These are phyloP conservation scores for Cheiracanthium punctorium DNA, from an alignment of 2,888 invertebrate genomes.

Conservation along the genomic window DNA sequence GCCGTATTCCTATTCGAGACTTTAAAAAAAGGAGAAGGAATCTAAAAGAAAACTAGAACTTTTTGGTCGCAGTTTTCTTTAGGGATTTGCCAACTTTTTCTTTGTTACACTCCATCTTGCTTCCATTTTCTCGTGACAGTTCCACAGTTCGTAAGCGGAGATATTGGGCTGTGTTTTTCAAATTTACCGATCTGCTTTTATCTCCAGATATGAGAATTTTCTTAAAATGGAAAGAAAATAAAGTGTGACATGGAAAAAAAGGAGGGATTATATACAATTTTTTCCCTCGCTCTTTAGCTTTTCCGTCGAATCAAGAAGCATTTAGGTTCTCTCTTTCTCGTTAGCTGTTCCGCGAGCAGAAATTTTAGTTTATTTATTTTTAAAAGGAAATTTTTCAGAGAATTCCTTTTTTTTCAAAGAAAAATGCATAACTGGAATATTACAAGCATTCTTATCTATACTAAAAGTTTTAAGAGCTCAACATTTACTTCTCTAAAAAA, in stretches of 20 bases:
- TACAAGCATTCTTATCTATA: too few species aligned
- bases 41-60: not conserved
- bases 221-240: not conserved
- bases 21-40: not conserved
- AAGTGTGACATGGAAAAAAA: not conserved
- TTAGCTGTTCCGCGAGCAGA: too few species aligned
- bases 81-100: slow-evolving; percentile 6
- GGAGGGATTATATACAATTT: too few species aligned
- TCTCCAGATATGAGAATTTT: not conserved
- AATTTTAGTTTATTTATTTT: too few species aligned
- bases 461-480: too few species aligned
- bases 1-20: not conserved
- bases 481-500: too few species aligned
- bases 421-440: too few species aligned
- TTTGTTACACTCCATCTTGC: not conserved
- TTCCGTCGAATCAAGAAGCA: too few species aligned
- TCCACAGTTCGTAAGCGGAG: not conserved
- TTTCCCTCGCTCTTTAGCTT: too few species aligned
- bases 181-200: not conserved
- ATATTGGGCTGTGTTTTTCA: not conserved
- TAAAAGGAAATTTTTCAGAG: too few species aligned
- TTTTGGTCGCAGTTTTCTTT: not conserved
- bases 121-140: not conserved
- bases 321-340: too few species aligned
- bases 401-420: too few species aligned